phyloP scores from a whole-genome alignment of 2,888 invertebrate species.

The Imbricaverruca yamaguchii region DNA sequence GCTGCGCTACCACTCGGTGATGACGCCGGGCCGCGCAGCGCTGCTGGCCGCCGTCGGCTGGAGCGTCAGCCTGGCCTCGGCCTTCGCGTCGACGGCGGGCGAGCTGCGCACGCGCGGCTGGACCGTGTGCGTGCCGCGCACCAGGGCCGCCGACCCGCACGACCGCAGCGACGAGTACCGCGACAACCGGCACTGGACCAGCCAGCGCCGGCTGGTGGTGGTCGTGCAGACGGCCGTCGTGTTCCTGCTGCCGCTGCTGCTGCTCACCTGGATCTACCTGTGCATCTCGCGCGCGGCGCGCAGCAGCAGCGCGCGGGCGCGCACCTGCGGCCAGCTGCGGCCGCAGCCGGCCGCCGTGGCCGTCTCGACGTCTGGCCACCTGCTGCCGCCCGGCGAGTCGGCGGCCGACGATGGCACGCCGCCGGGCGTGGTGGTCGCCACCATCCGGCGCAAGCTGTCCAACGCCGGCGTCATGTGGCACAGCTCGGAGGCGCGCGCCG shows the following conservation, averaged over 20 bases:
- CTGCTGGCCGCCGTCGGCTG: constrained; percentile 39
- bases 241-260: constrained; percentile 40
- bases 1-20: constrained; percentile 51
- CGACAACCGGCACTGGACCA: constrained; percentile 26
- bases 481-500: constrained; percentile 80
- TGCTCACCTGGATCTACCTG: constrained; percentile 63
- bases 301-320: constrained; percentile 57
- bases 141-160: neutral
- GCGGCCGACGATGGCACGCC: neutral
- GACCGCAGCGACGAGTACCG: constrained; percentile 18
- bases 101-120: constrained; percentile 18
- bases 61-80: constrained; percentile 38
- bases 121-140: constrained; percentile 4
- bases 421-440: constrained; percentile 46
- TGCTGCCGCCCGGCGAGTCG: neutral
- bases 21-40: constrained; percentile 39
- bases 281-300: constrained; percentile 68
- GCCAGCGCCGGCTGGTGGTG: constrained; percentile 26
- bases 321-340: constrained; percentile 41
- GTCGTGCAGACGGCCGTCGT: constrained; percentile 29
- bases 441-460: constrained; percentile 67
- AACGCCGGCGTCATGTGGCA: constrained; percentile 76
- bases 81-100: constrained; percentile 29
- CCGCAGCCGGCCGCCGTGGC: neutral
- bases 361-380: too few species aligned